These are phyloP conservation scores for Syrista parreyssii DNA, from an alignment of 2,888 invertebrate genomes.

Conservation along the genomic window DNA sequence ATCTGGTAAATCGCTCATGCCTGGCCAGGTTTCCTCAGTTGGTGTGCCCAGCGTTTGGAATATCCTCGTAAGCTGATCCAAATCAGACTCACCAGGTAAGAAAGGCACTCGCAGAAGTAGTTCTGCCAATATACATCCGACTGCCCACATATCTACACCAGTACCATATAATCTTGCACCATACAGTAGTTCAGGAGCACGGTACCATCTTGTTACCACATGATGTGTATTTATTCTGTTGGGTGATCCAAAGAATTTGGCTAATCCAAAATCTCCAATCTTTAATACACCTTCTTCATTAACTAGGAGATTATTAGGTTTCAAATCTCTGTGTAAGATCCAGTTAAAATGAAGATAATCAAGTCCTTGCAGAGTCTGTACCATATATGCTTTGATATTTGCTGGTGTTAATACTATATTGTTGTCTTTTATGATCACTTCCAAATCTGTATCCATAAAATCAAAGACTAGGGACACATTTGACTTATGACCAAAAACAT, in stretches of 20 bases:
- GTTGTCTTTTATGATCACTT: constrained; percentile 91
- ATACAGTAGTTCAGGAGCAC: constrained; percentile 93
- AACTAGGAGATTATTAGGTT: constrained; percentile 98
- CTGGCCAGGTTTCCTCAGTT: constrained; percentile 91
- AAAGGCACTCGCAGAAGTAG: constrained; percentile 91
- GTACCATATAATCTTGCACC: constrained; percentile 96
- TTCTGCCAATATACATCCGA: constrained; percentile 98
- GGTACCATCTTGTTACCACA: constrained; percentile 95
- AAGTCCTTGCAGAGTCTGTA: constrained; percentile 94
- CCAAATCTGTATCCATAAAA: constrained; percentile 99
- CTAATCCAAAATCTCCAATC: constrained; percentile 99
- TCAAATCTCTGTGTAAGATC: constrained; percentile 98
- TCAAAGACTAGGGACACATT: constrained; percentile 99
- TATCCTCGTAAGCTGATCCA: constrained; percentile 96
- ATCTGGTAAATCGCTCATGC: constrained; percentile 83
- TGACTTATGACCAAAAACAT: constrained; percentile 98
- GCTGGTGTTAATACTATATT: constrained; percentile 89
- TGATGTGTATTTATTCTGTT: constrained; percentile 97
- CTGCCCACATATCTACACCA: constrained; percentile 98
- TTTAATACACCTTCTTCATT: constrained; percentile 93
- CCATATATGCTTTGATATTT: constrained; percentile 94
- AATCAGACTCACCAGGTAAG: constrained; percentile 95
- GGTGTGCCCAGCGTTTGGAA: constrained; percentile 91
- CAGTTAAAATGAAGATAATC: constrained; percentile 96
- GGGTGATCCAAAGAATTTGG: constrained; percentile 97